Base-by-base conservation (phyloP, 1,140 invertebrate species). In the Drosophila bocqueti region DNA sequence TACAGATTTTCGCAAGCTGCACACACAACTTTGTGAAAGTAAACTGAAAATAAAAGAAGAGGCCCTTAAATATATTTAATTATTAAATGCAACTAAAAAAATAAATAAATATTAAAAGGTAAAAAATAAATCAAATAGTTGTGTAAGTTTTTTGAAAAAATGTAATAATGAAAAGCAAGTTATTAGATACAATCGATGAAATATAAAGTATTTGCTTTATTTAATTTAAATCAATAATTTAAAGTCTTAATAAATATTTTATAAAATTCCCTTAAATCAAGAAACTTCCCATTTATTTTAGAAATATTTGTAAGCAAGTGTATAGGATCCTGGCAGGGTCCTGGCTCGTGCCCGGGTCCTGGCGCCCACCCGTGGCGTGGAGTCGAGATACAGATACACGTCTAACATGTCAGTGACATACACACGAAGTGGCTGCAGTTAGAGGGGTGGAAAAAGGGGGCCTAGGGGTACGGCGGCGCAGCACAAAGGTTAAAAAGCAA, bases 401-500 rank as follows among this genome's bases (percentile, higher is more conserved):
- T 83, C 73, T 81, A 89, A 75, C 84, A 78, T 89, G 76, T 89
- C 80, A 89, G 49, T 83, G 76, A 83, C 83, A 87, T 84, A 87
- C 82, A 78, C 64, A 77, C 74, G 75, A 62, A 77, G 75, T 77
- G 40, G 58, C 69, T 73, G 69, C 54, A 71, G 45, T 72, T 60
- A 36, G 46, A 38, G 10, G 9, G 11, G 24, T 24, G 7, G 61
- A 21, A 13, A 3, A 8, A 3, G 3, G 2, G 43, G 43, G 10
- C 4, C 1, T 5, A 0, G 18, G 43, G 26, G 7, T 1, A 57
- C 52, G 24, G 60, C 46, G 54, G 34, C 69, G 15, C 45, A 68
- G 69, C 74, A 90, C 84, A 89, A 89, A 89, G 85, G 84, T 89
- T 90, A 89, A 89, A 89, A 89, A 89, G 84, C 84, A 89, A 89